Conservation (phyloP, 35 echinoderm and acorn worm species). For the Anneissia japonica region DNA sequence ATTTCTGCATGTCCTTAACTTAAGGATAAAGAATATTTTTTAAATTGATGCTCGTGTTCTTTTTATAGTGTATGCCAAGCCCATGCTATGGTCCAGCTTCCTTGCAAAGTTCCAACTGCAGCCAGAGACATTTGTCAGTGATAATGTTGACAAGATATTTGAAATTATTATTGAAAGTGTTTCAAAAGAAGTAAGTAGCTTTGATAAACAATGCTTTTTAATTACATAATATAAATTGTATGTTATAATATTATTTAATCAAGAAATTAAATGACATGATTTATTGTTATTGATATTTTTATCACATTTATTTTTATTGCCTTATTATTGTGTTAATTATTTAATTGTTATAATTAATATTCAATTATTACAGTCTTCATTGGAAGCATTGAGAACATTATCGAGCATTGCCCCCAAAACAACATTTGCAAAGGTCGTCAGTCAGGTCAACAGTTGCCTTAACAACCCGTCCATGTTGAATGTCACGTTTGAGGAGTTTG, state of each 20-base stretch:
- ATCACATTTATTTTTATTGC: too few relatives aligned
- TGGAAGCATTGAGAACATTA: constrained; percentile 60
- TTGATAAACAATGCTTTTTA: too few relatives aligned
- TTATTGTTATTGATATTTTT: too few relatives aligned
- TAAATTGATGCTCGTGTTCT: not conserved
- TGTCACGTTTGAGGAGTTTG: constrained; percentile 65
- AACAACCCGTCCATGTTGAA: constrained; percentile 45
- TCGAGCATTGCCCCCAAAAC: constrained; percentile 38
- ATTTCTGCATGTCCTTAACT: too few relatives aligned
- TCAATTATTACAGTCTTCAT: constrained; percentile 41
- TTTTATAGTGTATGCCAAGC: constrained; percentile 19
- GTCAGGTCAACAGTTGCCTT: constrained; percentile 42
- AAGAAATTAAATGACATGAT: too few relatives aligned
- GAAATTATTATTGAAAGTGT: not conserved
- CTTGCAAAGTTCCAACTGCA: constrained; percentile 19
- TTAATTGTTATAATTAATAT: not conserved
- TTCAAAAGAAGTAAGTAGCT: not conserved
- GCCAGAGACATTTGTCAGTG: constrained; percentile 3
- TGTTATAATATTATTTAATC: too few relatives aligned
- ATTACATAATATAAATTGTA: too few relatives aligned
- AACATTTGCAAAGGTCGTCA: constrained; percentile 44
- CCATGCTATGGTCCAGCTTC: constrained; percentile 10
- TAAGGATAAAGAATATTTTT: not conserved
- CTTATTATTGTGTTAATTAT: too few relatives aligned
- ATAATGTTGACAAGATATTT: constrained; percentile 24